Evolutionary conservation across 2,888 invertebrate species (phyloP).

Genomic region (Nomada lathburiana): DNA sequence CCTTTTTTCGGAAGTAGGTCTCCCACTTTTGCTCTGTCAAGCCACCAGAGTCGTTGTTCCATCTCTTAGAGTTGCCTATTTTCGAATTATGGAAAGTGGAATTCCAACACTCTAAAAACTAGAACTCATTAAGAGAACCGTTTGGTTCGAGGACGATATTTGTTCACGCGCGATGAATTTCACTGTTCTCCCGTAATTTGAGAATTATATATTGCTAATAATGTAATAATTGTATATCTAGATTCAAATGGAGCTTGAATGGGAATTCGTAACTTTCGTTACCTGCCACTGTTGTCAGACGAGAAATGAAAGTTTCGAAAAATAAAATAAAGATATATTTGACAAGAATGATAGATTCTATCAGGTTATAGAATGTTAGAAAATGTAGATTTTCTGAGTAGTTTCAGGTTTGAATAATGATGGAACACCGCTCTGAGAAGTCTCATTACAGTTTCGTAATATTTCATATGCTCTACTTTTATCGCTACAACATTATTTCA

Average conservation of each 20-base stretch:
- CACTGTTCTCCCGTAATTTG: too few species aligned
- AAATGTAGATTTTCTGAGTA: neutral
- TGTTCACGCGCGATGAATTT: too few species aligned
- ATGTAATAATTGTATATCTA: too few species aligned
- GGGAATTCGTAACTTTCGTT: too few species aligned
- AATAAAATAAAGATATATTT: neutral
- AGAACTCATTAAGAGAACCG: too few species aligned
- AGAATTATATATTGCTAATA: too few species aligned
- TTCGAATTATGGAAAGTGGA: too few species aligned
- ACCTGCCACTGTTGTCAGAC: too few species aligned
- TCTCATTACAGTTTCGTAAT: neutral
- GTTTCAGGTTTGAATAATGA: neutral
- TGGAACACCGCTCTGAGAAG: conserved; percentile 32
- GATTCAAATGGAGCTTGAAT: too few species aligned
- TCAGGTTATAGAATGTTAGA: neutral
- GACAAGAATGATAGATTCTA: neutral
- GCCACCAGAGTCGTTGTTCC: conserved; percentile 40
- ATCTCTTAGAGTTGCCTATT: conserved; percentile 8
- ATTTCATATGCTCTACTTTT: neutral
- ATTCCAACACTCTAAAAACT: neutral
- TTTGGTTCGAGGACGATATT: too few species aligned
- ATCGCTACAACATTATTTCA: neutral
- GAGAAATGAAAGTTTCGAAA: neutral
- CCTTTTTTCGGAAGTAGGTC: conserved; percentile 96
- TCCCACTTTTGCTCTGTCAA: conserved; percentile 65